A percentile compares a stretch with the other conserved stretches of the same genome.
These are phyloP conservation scores for Apotomis turbidana DNA, from an alignment of 2,888 invertebrate genomes.

Conservation along the genomic window DNA sequence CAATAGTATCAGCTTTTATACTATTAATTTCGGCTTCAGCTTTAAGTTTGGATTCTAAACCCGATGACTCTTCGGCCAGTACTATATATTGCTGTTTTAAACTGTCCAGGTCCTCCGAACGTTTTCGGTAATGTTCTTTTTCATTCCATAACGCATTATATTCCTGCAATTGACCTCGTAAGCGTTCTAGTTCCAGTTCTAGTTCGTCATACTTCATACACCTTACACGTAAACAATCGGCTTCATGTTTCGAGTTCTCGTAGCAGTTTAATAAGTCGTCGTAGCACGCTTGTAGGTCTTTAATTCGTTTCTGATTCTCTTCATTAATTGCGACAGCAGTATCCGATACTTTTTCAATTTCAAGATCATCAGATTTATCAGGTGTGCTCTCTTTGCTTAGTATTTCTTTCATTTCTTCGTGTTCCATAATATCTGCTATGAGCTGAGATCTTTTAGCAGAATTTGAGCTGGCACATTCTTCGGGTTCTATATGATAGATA, in stretches of 20 bases:
- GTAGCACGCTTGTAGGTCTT: constrained; percentile 69
- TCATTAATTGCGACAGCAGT: constrained; percentile 62
- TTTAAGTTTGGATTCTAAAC: constrained; percentile 68
- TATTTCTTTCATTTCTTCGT: constrained; percentile 75
- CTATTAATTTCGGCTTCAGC: constrained; percentile 73
- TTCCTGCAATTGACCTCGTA: constrained; percentile 65
- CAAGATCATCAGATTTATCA: constrained; percentile 50
- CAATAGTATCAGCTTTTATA: constrained; percentile 63
- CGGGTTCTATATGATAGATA: constrained; percentile 60
- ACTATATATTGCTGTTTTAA: constrained; percentile 72
- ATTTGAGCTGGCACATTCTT: constrained; percentile 52
- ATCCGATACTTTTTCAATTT: constrained; percentile 50
- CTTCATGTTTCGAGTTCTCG: constrained; percentile 71
- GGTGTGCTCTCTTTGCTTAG: constrained; percentile 59
- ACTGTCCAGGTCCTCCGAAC: constrained; percentile 68
- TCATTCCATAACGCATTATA: constrained; percentile 73
- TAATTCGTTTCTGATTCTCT: constrained; percentile 69
- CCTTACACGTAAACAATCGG: constrained; percentile 58
- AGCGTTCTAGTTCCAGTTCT: constrained; percentile 63
- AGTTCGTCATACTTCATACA: constrained; percentile 66
- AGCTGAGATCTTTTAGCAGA: constrained; percentile 69
- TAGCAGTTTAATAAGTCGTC: constrained; percentile 70
- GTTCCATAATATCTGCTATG: constrained; percentile 75
- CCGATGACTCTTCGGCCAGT: constrained; percentile 70
- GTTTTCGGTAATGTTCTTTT: constrained; percentile 71